phyloP scores from a whole-genome alignment of 2,888 invertebrate genomes.

The Xanthorhoe spadicearia region DNA sequence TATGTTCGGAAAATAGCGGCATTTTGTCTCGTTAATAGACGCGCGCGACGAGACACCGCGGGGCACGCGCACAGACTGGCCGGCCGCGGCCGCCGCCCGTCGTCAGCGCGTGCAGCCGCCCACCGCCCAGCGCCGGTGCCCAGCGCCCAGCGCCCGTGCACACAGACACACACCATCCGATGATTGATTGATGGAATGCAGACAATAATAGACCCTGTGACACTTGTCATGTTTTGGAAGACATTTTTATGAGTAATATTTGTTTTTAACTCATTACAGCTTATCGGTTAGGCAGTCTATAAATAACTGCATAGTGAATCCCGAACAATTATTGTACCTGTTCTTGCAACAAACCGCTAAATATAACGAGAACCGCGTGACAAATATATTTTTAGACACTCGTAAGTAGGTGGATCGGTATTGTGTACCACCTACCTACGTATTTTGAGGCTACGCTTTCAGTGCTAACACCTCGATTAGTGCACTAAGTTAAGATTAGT shows the following conservation, averaged over 20 bases:
- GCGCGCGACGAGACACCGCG: slow-evolving; percentile 57
- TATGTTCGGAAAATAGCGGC: slow-evolving; percentile 89
- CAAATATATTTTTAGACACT: slow-evolving; percentile 38
- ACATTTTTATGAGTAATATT: slow-evolving; percentile 49
- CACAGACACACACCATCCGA: slow-evolving; percentile 58
- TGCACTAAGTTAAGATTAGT: not conserved
- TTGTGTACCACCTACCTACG: slow-evolving; percentile 32
- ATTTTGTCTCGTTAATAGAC: slow-evolving; percentile 67
- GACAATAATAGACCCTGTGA: slow-evolving; percentile 70
- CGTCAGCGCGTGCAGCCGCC: slow-evolving; percentile 50
- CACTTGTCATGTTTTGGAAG: slow-evolving; percentile 59
- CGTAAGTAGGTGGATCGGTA: slow-evolving; percentile 37
- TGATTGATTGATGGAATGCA: slow-evolving; percentile 77
- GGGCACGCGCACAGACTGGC: slow-evolving; percentile 68
- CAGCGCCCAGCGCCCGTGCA: slow-evolving; percentile 50
- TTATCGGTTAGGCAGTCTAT: slow-evolving; percentile 10
- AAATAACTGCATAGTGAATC: slow-evolving; percentile 17
- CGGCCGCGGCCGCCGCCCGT: slow-evolving; percentile 50
- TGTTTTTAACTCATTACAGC: slow-evolving; percentile 23
- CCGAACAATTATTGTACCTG: slow-evolving; percentile 21
- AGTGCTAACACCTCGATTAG: not conserved
- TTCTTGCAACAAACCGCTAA: slow-evolving; percentile 36
- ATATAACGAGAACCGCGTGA: slow-evolving; percentile 50
- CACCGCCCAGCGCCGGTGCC: slow-evolving; percentile 45
- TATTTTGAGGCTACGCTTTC: slow-evolving; percentile 25